These are phyloP conservation scores for Camponotus floridanus DNA, from an alignment of 1,140 invertebrate genomes.

Conservation along the genomic window DNA sequence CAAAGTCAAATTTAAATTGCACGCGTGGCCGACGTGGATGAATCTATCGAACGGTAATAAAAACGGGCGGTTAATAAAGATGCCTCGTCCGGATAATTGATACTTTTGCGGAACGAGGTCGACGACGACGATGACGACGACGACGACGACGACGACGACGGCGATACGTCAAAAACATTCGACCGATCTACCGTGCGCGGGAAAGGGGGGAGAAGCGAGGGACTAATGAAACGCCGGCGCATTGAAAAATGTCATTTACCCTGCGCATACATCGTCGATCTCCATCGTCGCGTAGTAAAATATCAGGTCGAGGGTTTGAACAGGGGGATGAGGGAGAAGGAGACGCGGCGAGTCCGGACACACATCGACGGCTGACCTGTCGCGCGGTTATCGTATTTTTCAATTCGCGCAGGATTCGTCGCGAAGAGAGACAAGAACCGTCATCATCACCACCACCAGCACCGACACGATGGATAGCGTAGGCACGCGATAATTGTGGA, in stretches of 20 bases:
- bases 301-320: not conserved
- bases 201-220: not conserved
- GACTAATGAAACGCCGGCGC: conserved; percentile 43
- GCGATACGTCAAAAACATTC: conserved; percentile 46
- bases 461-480: conserved; percentile 52
- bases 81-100: conserved; percentile 33
- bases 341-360: not conserved
- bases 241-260: conserved; percentile 57
- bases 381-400: not conserved
- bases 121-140: not conserved
- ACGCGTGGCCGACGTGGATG: not conserved
- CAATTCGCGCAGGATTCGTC: conserved; percentile 45
- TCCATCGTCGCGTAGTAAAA: conserved; percentile 37
- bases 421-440: not conserved
- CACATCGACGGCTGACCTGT: not conserved
- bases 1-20: conserved; percentile 8
- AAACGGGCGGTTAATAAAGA: conserved; percentile 34
- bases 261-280: conserved; percentile 32
- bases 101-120: conserved; percentile 16
- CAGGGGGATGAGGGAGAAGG: not conserved
- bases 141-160: not conserved
- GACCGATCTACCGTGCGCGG: conserved; percentile 1
- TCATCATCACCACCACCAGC: not conserved
- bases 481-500: conserved; percentile 73
- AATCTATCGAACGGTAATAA: conserved; percentile 29